These are phyloP conservation scores for Meda fulgida DNA, from an alignment of 2,797 vertebrate species.

Conservation along the genomic window DNA sequence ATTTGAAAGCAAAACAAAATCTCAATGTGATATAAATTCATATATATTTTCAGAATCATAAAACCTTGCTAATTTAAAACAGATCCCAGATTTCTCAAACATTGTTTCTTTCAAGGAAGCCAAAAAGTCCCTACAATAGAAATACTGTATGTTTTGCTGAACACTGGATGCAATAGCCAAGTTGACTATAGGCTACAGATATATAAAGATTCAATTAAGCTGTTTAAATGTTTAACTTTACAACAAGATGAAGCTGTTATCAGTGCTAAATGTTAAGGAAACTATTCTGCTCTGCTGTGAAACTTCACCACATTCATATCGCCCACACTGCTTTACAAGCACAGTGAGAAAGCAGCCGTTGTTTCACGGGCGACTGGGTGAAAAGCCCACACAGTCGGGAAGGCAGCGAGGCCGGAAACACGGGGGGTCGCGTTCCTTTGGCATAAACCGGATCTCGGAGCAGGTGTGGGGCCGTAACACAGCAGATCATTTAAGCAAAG, in stretches of 20 bases:
- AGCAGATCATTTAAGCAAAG: conserved; percentile 61
- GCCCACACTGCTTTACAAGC: conserved; percentile 13
- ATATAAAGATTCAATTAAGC: conserved; percentile 6
- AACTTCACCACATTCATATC: background rate
- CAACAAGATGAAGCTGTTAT: background rate
- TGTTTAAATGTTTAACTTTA: background rate
- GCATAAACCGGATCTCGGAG: conserved; percentile 48
- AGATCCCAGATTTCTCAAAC: background rate
- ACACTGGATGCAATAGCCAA: background rate
- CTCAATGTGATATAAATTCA: background rate
- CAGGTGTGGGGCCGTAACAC: conserved; percentile 61
- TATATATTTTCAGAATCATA: background rate
- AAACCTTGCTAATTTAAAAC: background rate
- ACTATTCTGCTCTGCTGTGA: background rate
- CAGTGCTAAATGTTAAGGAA: background rate
- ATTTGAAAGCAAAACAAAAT: background rate
- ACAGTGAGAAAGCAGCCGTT: conserved; percentile 31
- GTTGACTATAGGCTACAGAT: background rate
- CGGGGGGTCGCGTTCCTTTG: conserved; percentile 47
- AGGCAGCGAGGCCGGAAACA: conserved; percentile 44
- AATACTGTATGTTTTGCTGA: background rate
- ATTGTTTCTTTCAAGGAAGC: background rate
- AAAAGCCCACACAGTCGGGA: conserved; percentile 46
- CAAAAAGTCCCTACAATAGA: background rate
- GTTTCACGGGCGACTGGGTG: conserved; percentile 6